phyloP scores from a whole-genome alignment of 2,113 vertebrate species.

The Litocranius walleri region DNA sequence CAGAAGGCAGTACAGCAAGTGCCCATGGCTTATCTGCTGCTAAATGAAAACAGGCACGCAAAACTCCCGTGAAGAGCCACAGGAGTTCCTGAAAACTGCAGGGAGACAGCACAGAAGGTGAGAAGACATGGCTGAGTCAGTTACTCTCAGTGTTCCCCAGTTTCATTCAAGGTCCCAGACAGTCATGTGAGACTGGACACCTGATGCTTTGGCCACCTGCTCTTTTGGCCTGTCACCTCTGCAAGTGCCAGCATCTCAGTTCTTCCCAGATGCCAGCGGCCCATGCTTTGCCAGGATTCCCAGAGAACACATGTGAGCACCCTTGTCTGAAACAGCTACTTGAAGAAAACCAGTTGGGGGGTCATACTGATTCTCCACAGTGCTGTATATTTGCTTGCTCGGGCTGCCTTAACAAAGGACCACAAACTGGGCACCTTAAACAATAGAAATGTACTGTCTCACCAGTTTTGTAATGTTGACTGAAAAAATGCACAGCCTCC shows the following conservation, averaged over 20 bases:
- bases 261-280: not conserved
- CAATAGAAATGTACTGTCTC: not conserved
- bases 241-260: not conserved
- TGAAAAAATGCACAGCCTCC: not conserved
- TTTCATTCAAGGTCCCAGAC: not conserved
- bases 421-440: not conserved
- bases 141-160: not conserved
- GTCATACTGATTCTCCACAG: not conserved
- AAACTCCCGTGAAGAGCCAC: not conserved
- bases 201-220: not conserved
- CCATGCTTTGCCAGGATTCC: not conserved
- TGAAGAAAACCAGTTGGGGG: not conserved
- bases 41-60: not conserved
- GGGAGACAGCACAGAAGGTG: not conserved
- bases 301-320: not conserved
- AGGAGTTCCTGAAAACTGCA: not conserved
- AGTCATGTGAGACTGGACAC: not conserved
- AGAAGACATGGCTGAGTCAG: not conserved
- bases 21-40: rapidly evolving
- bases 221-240: not conserved
- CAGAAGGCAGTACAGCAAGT: not conserved
- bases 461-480: not conserved
- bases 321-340: not conserved
- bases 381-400: not conserved
- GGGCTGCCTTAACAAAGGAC: not conserved